Conservation (phyloP, 2,797 vertebrate genomes). For the Prunella strophiata region DNA sequence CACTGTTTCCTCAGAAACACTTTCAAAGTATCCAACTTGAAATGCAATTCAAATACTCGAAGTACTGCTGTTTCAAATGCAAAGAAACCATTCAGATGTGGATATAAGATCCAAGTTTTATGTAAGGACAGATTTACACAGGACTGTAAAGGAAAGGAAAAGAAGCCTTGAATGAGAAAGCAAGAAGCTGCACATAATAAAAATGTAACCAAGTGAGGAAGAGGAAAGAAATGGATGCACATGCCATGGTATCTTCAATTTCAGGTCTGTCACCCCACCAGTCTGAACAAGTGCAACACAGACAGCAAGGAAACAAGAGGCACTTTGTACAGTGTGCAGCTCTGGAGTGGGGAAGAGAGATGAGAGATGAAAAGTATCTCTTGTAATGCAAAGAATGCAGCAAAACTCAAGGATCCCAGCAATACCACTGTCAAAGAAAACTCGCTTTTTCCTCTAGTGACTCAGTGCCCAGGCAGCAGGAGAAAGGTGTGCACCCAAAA, state of each 20-base stretch:
- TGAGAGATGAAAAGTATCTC: neutral
- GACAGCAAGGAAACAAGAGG: slow-evolving; percentile 12
- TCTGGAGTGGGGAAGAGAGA: neutral
- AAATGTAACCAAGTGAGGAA: neutral
- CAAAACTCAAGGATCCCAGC: neutral
- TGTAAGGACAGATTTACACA: neutral
- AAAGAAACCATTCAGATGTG: neutral
- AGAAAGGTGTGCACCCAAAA: neutral
- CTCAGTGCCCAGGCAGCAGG: neutral
- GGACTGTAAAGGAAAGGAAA: neutral
- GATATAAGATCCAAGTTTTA: neutral
- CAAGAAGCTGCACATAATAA: neutral
- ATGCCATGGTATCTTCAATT: neutral
- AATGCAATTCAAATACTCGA: neutral
- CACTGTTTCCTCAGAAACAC: neutral
- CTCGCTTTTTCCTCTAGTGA: neutral
- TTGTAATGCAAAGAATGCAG: slow-evolving; percentile 26
- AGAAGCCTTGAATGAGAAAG: neutral
- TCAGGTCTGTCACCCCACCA: neutral
- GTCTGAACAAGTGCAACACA: neutral
- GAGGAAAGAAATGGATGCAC: neutral
- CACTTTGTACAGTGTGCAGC: neutral
- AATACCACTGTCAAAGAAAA: neutral
- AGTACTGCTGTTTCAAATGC: neutral
- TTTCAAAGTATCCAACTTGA: neutral